Evolutionary conservation across 2,888 invertebrate genomes (phyloP).

Genomic region (Bellardia pandia): DNA sequence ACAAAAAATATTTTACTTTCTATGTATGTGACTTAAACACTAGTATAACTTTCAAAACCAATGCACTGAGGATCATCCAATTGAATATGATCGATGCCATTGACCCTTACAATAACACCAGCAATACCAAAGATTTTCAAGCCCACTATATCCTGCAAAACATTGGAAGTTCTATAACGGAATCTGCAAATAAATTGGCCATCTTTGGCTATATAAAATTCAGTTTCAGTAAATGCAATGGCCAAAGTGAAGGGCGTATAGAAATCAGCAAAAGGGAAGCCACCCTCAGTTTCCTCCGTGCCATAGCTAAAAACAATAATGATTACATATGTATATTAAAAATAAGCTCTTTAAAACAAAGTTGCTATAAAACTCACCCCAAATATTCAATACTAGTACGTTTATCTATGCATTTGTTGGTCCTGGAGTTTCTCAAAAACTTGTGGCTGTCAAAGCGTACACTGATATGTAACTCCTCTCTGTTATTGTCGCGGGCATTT

Average conservation of each 20-base stretch:
- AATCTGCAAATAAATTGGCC: constrained; percentile 30
- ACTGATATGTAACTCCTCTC: constrained; percentile 45
- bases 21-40: neutral
- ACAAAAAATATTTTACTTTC: neutral
- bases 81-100: constrained; percentile 31
- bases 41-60: constrained; percentile 43
- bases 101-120: constrained; percentile 19
- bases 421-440: constrained; percentile 45
- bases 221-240: constrained; percentile 39
- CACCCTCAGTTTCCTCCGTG: neutral
- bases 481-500: constrained; percentile 29
- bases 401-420: constrained; percentile 8
- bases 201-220: constrained; percentile 50
- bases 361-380: neutral
- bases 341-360: neutral
- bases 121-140: constrained; percentile 39
- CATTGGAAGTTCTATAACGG: constrained; percentile 17
- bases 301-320: constrained; percentile 33
- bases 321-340: neutral
- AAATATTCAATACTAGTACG: constrained; percentile 3
- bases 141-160: constrained; percentile 35
- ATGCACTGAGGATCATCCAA: constrained; percentile 31
- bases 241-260: constrained; percentile 47
- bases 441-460: constrained; percentile 32
- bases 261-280: constrained; percentile 50